phyloP scores from a whole-genome alignment of 1,140 invertebrate genomes.

The Lordiphosa clarofinis region DNA sequence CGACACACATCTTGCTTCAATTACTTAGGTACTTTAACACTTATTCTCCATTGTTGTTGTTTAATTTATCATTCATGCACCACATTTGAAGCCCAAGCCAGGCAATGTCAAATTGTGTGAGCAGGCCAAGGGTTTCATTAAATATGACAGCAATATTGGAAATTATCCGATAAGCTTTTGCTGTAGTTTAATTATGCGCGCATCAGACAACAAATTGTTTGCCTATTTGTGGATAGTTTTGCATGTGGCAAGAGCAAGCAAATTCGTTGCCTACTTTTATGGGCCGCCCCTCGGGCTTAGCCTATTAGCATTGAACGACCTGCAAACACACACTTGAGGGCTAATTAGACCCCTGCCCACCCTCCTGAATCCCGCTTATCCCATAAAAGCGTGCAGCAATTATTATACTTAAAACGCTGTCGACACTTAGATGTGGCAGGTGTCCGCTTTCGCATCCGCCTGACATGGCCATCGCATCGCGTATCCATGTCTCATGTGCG shows the following conservation, averaged over 20 bases:
- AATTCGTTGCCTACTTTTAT: constrained; percentile 13
- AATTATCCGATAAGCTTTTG: too few relatives aligned
- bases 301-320: constrained; percentile 20
- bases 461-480: constrained; percentile 1
- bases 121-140: too few relatives aligned
- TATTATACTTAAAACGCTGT: constrained; percentile 16
- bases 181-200: too few relatives aligned
- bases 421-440: constrained; percentile 20
- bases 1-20: too few relatives aligned
- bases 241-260: constrained; percentile 5
- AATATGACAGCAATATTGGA: too few relatives aligned
- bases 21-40: too few relatives aligned
- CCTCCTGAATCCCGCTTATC: not conserved
- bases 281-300: constrained; percentile 11
- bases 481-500: constrained; percentile 18
- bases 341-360: not conserved
- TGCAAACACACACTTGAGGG: not conserved
- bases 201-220: not conserved
- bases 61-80: too few relatives aligned
- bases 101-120: too few relatives aligned
- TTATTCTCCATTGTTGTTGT: too few relatives aligned
- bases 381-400: constrained; percentile 11
- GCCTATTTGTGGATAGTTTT: not conserved
- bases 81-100: too few relatives aligned
- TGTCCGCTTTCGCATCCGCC: constrained; percentile 14